Evolutionary conservation across 2,797 vertebrate species (phyloP), one percentile per base, ranked within the genome.

Genomic region (Hippocampus kuda): DNA sequence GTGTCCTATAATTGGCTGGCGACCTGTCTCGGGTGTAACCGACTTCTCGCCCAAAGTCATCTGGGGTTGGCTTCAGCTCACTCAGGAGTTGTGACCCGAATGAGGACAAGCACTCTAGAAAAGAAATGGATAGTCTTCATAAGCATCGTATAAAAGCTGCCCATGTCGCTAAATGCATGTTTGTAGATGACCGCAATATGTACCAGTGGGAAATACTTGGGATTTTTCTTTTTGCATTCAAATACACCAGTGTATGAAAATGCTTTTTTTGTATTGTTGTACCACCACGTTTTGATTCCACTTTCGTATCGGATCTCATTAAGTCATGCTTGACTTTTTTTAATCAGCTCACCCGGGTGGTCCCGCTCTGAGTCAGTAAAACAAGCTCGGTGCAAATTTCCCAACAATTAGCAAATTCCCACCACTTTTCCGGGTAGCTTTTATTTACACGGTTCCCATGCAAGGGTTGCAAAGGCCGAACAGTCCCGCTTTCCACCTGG

Each of bases 311-410:
- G 16, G 48, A 49, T 16, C 48, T 49, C 48, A 20, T 49, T 18
- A 49, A 49, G 48, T 49, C 60, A 38, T 18, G 60, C 0, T 34
- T 38, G 27, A 38, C 34, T 20, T 10, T 38, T 62, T 62, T 62
- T 20, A 34, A 22, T 62, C 30, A 15, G 38, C 46, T 48, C 2
- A 20, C 26, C 16, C 49, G 3, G 44, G 26, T 30, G 44, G 64
- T 44, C 64, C 64, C 30, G 24, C 64, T 49, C 24, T 16, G 44
- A 65, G 44, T 48, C 24, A 66, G 46, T 49, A 66, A 49, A 66
- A 71, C 67, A 16, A 69, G 65, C 72, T 77, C 74, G 75, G 30
- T 9, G 38, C 34, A n/a, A 38, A 10, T 44, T 63, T 41, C 38
- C 10, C 27, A 22, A 11, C 13, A 63, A 63, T 44, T 63, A 63